Percentiles rank a stretch among this genome's conserved stretches.
Conservation (phyloP, 2,888 invertebrate genomes). For the Stenodera caucasica region DNA sequence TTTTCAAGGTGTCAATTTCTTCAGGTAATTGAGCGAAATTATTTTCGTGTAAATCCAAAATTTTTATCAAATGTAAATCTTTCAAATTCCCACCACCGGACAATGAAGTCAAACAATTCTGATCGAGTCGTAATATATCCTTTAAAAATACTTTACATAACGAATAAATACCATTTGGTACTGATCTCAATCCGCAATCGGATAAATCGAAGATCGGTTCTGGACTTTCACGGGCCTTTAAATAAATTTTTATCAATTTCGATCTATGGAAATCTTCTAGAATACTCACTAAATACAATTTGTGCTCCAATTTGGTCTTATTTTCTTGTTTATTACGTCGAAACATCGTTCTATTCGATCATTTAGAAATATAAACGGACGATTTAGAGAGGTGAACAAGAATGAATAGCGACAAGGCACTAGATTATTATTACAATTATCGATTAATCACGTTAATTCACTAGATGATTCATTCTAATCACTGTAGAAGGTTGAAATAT, state of each 20-base stretch:
- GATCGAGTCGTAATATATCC: slow-evolving; percentile 66
- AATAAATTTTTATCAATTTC: slow-evolving; percentile 30
- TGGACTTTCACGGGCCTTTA: slow-evolving; percentile 74
- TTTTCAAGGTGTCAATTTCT: slow-evolving; percentile 66
- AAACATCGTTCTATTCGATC: slow-evolving; percentile 41
- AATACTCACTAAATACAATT: slow-evolving; percentile 60
- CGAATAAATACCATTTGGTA: slow-evolving; percentile 78
- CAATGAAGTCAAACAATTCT: slow-evolving; percentile 70
- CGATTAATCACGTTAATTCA: not conserved
- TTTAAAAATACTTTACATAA: slow-evolving; percentile 82
- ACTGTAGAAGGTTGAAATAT: not conserved
- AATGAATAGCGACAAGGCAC: not conserved
- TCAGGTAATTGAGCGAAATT: slow-evolving; percentile 65
- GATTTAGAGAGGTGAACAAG: not conserved
- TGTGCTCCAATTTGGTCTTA: slow-evolving; percentile 64
- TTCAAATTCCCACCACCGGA: slow-evolving; percentile 71
- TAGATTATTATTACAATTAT: not conserved
- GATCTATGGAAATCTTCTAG: not conserved
- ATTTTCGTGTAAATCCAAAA: slow-evolving; percentile 70
- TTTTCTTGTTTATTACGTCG: slow-evolving; percentile 55
- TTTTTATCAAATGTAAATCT: slow-evolving; percentile 68
- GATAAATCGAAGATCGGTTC: slow-evolving; percentile 81
- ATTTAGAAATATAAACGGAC: not conserved
- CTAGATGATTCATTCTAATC: not conserved
- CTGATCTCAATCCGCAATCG: slow-evolving; percentile 71